Evolutionary conservation across 2,888 invertebrate genomes (phyloP).

Genomic region (Amblyteles armatorius): DNA sequence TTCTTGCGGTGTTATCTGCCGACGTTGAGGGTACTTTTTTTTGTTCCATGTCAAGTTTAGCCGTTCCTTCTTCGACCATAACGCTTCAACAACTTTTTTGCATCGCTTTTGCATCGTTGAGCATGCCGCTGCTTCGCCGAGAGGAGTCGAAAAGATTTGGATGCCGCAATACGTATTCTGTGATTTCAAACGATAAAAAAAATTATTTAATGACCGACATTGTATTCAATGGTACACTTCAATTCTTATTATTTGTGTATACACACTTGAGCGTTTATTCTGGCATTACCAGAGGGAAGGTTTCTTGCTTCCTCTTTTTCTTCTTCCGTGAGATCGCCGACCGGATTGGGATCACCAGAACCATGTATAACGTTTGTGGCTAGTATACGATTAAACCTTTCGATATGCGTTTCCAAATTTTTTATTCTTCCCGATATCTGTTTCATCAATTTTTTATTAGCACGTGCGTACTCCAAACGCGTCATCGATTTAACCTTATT

Average conservation of each 20-base stretch:
- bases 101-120: background rate
- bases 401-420: background rate
- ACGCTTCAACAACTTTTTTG: background rate
- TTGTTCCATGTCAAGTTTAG: background rate
- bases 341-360: slow-evolving; percentile 1
- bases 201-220: background rate
- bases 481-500: background rate
- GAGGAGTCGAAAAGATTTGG: background rate
- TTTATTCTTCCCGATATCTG: background rate
- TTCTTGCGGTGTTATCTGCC: background rate
- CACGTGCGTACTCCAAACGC: background rate
- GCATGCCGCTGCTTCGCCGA: background rate
- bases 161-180: slow-evolving; percentile 6
- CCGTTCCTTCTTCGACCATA: background rate
- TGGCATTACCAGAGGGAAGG: background rate
- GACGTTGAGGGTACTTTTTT: background rate
- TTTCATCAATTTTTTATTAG: slow-evolving; percentile 1
- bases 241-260: slow-evolving; percentile 6
- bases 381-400: background rate
- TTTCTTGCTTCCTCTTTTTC: background rate
- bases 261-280: background rate
- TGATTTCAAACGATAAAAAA: background rate
- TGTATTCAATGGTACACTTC: background rate
- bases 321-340: background rate
- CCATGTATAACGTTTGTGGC: background rate